Evolutionary conservation across 2,113 vertebrate genomes (phyloP).

Genomic region (Corvus moneduloides): DNA sequence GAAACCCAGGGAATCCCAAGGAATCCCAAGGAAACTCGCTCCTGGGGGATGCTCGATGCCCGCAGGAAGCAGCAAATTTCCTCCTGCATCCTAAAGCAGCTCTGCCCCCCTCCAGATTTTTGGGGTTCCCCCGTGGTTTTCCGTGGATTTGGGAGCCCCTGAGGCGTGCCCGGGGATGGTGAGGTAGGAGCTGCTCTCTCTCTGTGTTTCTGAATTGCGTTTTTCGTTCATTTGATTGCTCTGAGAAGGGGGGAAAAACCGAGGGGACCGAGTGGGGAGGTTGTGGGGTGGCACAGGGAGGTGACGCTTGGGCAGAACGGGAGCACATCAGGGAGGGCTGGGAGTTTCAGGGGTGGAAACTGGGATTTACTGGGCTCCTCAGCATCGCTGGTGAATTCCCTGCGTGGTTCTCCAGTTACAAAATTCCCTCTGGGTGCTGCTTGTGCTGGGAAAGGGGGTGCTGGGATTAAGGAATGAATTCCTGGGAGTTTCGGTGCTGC

Average conservation of each 20-base stretch:
- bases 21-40: not conserved
- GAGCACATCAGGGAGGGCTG: not conserved
- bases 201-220: not conserved
- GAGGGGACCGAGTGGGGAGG: not conserved
- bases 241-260: not conserved
- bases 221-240: not conserved
- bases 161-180: slow-evolving; percentile 62
- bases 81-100: not conserved
- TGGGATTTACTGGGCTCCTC: not conserved
- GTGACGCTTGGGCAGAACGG: too few species aligned
- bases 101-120: not conserved
- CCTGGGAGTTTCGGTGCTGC: not conserved
- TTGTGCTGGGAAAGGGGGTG: not conserved
- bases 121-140: slow-evolving; percentile 47
- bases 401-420: not conserved
- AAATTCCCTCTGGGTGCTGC: not conserved
- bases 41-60: slow-evolving; percentile 54
- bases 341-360: not conserved
- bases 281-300: not conserved
- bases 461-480: not conserved
- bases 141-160: not conserved
- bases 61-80: slow-evolving; percentile 57
- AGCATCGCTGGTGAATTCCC: not conserved
- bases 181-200: slow-evolving; percentile 73
- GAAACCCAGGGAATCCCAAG: not conserved